Percentiles rank a stretch among this genome's conserved stretches.
These are phyloP conservation scores for Hydrolagus affinis DNA, from an alignment of 2,113 vertebrate species.

Conservation along the genomic window DNA sequence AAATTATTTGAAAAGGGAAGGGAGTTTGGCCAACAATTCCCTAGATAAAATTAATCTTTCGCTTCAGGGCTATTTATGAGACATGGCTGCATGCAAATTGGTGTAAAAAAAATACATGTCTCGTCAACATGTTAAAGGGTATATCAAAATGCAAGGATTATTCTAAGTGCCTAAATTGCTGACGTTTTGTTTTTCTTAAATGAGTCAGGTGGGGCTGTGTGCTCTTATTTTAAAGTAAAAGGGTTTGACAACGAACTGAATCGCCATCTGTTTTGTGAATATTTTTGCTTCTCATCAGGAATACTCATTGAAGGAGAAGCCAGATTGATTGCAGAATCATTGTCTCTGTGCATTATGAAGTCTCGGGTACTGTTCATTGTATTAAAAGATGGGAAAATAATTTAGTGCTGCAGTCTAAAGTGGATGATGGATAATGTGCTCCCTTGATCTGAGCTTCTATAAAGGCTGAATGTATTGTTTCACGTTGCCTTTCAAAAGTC, in stretches of 20 bases:
- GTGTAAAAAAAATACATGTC: not conserved
- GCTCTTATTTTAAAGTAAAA: conserved; percentile 18
- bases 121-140: not conserved
- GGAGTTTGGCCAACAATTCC: not conserved
- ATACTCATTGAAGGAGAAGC: not conserved
- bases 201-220: not conserved
- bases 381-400: conserved; percentile 17
- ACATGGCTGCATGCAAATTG: not conserved
- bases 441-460: not conserved
- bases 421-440: not conserved
- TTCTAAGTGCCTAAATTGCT: conserved; percentile 21
- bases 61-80: not conserved
- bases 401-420: not conserved
- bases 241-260: conserved; percentile 19
- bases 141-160: conserved; percentile 15
- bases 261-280: conserved; percentile 22
- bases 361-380: conserved; percentile 21
- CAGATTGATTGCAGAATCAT: conserved; percentile 30
- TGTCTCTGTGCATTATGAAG: not conserved
- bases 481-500: not conserved
- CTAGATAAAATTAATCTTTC: not conserved
- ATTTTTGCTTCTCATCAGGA: conserved; percentile 30
- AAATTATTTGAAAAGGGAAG: not conserved
- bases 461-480: not conserved
- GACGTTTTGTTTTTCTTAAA: not conserved